These are phyloP conservation scores for cat (Felis catus) DNA, from an alignment of 2,113 vertebrate genomes.

Conservation along the genomic window DNA sequence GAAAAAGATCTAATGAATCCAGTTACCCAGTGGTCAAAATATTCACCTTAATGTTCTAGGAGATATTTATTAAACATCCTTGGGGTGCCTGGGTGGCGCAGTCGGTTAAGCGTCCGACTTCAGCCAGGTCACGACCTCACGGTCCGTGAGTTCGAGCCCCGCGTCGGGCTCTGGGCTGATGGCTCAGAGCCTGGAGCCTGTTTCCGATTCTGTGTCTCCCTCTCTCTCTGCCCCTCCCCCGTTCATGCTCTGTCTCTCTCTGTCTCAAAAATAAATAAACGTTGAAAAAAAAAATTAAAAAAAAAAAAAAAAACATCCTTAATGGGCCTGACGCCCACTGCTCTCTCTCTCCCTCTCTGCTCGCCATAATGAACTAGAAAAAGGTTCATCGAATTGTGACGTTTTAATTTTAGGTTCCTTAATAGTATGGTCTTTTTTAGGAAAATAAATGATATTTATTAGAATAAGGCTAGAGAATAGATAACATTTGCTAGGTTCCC, in stretches of 20 bases:
- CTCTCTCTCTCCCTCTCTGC: not conserved
- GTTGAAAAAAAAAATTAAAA: no score
- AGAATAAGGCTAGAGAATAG: not conserved
- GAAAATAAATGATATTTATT: constrained; percentile 18
- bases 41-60: not conserved
- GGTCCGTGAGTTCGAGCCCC: no score
- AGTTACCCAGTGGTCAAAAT: not conserved
- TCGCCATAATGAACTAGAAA: not conserved
- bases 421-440: not conserved
- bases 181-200: no score
- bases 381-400: not conserved
- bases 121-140: no score
- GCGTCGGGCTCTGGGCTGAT: no score
- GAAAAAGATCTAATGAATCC: not conserved
- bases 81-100: no score
- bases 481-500: not conserved
- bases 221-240: no score
- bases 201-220: no score
- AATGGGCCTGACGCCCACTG: not conserved
- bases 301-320: not conserved
- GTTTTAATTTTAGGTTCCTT: not conserved
- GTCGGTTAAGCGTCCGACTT: no score
- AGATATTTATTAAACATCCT: not conserved
- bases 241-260: no score
- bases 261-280: no score